A percentile compares a stretch with the other conserved stretches of the same genome.
phyloP scores from a whole-genome alignment of 2,113 vertebrate genomes.

The Microcebus murinus region DNA sequence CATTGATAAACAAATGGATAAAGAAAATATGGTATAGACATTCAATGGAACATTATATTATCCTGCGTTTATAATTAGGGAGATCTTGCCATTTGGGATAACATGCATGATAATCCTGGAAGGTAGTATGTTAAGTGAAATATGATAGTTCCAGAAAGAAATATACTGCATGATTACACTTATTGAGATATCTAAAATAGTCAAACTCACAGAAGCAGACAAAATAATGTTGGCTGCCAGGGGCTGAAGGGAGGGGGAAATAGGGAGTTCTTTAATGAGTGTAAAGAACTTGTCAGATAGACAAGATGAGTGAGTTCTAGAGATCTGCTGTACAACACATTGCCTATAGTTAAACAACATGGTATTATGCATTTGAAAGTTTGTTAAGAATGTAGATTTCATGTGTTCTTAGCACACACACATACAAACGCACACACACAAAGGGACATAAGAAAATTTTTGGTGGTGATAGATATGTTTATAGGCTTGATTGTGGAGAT shows the following conservation, averaged over 20 bases:
- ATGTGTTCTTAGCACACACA: background rate
- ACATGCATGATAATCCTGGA: background rate
- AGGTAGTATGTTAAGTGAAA: background rate
- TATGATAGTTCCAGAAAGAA: background rate
- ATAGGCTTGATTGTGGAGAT: background rate
- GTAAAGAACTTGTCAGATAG: background rate
- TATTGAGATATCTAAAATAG: background rate
- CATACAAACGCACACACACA: background rate
- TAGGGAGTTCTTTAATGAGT: background rate
- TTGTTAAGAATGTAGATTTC: background rate
- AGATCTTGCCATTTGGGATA: background rate
- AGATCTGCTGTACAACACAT: background rate
- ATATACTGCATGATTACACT: background rate
- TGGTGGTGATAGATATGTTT: background rate
- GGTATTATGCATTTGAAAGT: background rate
- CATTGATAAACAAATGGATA: background rate
- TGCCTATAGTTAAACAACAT: background rate
- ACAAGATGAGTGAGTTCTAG: background rate
- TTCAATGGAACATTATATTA: background rate
- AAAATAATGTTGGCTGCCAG: background rate
- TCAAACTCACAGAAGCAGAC: background rate
- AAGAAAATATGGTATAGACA: background rate
- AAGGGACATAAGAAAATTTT: background rate
- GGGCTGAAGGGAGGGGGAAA: background rate
- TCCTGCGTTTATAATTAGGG: background rate